Evolutionary conservation across 2,888 invertebrate species (phyloP).

Genomic region (Scaptomyza flava): DNA sequence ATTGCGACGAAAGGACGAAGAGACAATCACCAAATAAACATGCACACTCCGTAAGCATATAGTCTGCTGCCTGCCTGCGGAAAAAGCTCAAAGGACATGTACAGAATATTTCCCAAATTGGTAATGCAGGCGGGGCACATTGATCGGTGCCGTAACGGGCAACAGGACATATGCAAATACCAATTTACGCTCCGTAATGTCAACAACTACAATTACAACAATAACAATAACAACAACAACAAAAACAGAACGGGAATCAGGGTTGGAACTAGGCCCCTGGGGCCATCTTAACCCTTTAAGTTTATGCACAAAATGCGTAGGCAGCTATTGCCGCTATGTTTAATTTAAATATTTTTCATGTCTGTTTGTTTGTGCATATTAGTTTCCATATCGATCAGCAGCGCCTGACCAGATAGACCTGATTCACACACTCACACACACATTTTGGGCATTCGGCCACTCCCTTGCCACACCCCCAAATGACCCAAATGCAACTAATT

Average conservation of each 20-base stretch:
- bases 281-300: conserved; percentile 38
- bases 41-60: conserved; percentile 34
- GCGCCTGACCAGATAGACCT: conserved; percentile 19
- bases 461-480: conserved; percentile 24
- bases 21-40: conserved; percentile 74
- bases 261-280: conserved; percentile 27
- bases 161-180: conserved; percentile 77
- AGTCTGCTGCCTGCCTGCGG: not conserved
- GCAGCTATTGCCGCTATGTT: conserved; percentile 33
- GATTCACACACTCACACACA: conserved; percentile 24
- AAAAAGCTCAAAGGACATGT: conserved; percentile 76
- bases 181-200: conserved; percentile 78
- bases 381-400: conserved; percentile 54
- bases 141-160: conserved; percentile 52
- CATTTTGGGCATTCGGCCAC: conserved; percentile 43
- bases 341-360: conserved; percentile 27
- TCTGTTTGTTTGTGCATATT: conserved; percentile 31
- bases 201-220: conserved; percentile 76
- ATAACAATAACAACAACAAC: conserved; percentile 14
- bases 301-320: conserved; percentile 16
- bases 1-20: conserved; percentile 66
- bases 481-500: conserved; percentile 76
- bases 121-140: conserved; percentile 65
- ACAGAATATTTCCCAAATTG: conserved; percentile 57
- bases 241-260: conserved; percentile 5